Evolutionary conservation across 2,113 vertebrate species (phyloP), one percentile per base, ranked within the genome.

Genomic region (Ivindomyrus marchei): DNA sequence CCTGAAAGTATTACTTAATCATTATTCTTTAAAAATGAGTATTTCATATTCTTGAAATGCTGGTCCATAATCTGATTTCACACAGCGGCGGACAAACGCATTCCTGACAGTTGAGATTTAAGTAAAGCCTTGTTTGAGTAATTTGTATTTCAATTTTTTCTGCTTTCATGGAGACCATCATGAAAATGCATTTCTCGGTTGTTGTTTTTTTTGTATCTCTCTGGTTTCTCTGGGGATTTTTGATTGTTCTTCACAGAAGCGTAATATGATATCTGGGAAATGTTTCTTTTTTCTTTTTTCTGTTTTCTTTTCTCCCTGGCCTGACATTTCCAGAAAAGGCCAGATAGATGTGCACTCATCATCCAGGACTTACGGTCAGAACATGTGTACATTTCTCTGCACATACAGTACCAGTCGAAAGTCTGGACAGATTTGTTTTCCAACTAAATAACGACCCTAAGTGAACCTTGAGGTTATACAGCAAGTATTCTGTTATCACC

Each of bases 241-340:
- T 50, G 66, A 89, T 90, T 90, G 87, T 86, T 93, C 94, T 95
- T 92, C 91, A 92, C 95, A 95, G 94, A 91, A 88, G 66, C 90
- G 92, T 92, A 93, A 94, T 89, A 91, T 92, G 74, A 93, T 93
- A 92, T 92, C 46, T 91, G 88, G 91, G 90, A 92, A 90, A 90
- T 39, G 17, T 52, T 88, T 83, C 24, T 87, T 66, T 87, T 80
- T 80, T n/a, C 2, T 56, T 58, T 88, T 84, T 19, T 2, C 53
- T 56, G 31, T 31, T 31, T 36, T 36, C 31, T 88, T 74, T 50
- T 56, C 27, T 39, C 42, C 52, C 42, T 42, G 47, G 52, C 85
- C 84, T 83, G 89, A 90, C 74, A 31, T 56, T 88, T 91, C 24
- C 90, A 52, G 80, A 83, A 74, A 58, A 83, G 77, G 90, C 91